Evolutionary conservation across 2,888 invertebrate species (phyloP).

Genomic region (Octodonta nipae): DNA sequence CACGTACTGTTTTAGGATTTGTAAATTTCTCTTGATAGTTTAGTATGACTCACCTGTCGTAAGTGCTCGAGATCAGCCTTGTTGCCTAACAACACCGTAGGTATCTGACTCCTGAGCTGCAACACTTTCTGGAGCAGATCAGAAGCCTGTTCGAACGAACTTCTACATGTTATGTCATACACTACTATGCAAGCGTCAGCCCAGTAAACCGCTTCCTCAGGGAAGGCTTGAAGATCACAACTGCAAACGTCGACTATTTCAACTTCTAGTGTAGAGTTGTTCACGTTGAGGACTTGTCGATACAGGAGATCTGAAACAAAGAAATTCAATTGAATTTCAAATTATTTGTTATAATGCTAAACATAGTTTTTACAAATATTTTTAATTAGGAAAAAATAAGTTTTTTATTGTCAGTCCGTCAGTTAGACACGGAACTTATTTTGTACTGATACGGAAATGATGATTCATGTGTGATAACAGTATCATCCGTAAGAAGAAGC

Average conservation of each 20-base stretch:
- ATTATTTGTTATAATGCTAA: no score
- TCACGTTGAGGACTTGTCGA: slow-evolving; percentile 58
- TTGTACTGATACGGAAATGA: no score
- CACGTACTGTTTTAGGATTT: no score
- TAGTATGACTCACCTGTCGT: slow-evolving; percentile 62
- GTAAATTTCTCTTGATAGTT: no score
- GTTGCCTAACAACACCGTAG: slow-evolving; percentile 57
- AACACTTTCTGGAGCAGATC: slow-evolving; percentile 47
- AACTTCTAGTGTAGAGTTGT: slow-evolving; percentile 57
- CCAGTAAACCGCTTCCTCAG: slow-evolving; percentile 54
- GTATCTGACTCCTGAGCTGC: slow-evolving; percentile 37
- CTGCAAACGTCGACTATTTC: slow-evolving; percentile 71
- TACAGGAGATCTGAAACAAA: slow-evolving; percentile 61
- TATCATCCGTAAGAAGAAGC: no score
- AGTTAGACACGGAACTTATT: no score
- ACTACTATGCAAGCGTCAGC: slow-evolving; percentile 66
- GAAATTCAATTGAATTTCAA: no score
- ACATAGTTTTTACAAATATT: no score
- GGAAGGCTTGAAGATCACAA: slow-evolving; percentile 43
- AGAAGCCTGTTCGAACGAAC: slow-evolving; percentile 55
- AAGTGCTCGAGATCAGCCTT: slow-evolving; percentile 69
- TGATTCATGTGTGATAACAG: no score
- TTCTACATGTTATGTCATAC: slow-evolving; percentile 61
- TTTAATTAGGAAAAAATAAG: no score
- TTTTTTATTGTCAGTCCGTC: no score